Percentiles rank a stretch among this genome's conserved stretches.
Conservation (phyloP, 2,888 invertebrate species). For the Drosophila stalkeri region DNA sequence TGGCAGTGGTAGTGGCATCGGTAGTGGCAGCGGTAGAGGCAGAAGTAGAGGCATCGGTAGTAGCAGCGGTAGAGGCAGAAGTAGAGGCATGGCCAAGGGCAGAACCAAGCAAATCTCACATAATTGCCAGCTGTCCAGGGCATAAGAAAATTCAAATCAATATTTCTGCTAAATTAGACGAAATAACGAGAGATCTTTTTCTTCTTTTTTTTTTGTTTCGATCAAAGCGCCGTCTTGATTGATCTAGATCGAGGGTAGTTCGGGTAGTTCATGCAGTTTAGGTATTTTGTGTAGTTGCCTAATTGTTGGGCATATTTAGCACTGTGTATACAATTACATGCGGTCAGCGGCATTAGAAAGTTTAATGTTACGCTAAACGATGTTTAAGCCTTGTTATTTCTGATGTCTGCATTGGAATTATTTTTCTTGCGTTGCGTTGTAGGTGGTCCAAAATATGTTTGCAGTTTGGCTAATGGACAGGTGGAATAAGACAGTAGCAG, state of each 20-base stretch:
- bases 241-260: conserved; percentile 56
- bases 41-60: not conserved
- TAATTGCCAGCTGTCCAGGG: conserved; percentile 66
- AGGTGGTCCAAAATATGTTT: conserved; percentile 44
- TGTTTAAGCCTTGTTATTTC: conserved; percentile 42
- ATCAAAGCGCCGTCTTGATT: conserved; percentile 52
- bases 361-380: conserved; percentile 59
- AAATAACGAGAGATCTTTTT: conserved; percentile 36
- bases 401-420: not conserved
- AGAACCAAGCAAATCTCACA: not conserved
- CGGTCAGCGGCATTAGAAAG: conserved; percentile 48
- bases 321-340: conserved; percentile 69
- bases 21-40: not conserved
- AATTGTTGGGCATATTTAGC: conserved; percentile 46
- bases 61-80: not conserved
- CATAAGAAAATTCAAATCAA: conserved; percentile 8
- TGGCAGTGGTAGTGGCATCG: not conserved
- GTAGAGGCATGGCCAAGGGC: not conserved
- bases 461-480: conserved; percentile 1
- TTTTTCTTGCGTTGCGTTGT: not conserved
- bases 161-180: conserved; percentile 71
- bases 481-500: not conserved
- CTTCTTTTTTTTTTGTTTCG: conserved; percentile 30
- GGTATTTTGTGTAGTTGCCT: conserved; percentile 44
- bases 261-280: conserved; percentile 11